A percentile compares a stretch with the other conserved stretches of the same genome.
phyloP scores from a whole-genome alignment of 64 coral and sea anemone genomes.

The Catalaphyllia jardinei region DNA sequence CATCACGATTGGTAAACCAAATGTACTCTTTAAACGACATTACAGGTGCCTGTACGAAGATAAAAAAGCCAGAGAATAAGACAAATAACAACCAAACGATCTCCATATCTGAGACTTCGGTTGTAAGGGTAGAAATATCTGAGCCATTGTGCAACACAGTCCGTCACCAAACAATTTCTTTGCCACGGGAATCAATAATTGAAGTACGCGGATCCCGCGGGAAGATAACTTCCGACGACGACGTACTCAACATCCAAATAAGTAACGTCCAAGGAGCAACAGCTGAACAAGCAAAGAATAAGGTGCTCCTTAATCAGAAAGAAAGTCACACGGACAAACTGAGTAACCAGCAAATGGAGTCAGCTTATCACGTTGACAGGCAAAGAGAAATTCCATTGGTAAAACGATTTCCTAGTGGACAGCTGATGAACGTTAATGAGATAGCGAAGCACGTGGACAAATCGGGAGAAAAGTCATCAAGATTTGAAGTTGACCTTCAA shows the following conservation, averaged over 20 bases:
- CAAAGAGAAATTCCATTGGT: neutral
- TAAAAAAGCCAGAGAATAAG: neutral
- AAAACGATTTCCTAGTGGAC: neutral
- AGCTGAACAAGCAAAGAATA: neutral
- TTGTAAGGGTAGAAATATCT: neutral
- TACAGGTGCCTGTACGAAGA: neutral
- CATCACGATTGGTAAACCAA: neutral
- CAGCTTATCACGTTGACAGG: neutral
- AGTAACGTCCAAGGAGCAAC: conserved; percentile 17
- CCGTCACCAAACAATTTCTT: neutral
- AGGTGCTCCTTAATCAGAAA: neutral
- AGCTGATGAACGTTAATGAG: neutral
- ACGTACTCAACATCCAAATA: conserved; percentile 4
- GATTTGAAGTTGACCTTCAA: too few relatives aligned
- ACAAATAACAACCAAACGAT: neutral
- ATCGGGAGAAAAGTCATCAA: too few relatives aligned
- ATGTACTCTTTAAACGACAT: conserved; percentile 21
- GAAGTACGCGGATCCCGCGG: neutral
- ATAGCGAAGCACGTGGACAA: too few relatives aligned
- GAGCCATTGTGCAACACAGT: neutral
- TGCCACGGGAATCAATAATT: neutral
- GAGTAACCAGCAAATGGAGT: neutral
- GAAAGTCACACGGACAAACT: neutral
- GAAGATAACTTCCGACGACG: neutral
- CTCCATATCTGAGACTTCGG: neutral